Evolutionary conservation across 1,140 invertebrate species (phyloP), one percentile per base, ranked within the genome.

Genomic region (Stegodyphus mimosarum): DNA sequence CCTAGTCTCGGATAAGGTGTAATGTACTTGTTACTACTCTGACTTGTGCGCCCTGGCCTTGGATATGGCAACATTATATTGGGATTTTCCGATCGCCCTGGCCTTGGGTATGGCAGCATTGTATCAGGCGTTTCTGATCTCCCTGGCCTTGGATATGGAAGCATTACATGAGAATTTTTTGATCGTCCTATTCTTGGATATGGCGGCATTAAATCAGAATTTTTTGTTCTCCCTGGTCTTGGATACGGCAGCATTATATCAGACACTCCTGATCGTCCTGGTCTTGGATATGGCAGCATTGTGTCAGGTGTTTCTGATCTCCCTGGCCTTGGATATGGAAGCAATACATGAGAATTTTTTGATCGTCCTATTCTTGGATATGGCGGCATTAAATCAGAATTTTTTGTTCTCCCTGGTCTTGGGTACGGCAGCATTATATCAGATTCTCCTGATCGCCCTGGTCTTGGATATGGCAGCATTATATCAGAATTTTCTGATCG

Each of bases 1-100:
- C 71, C 55, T 33, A n/a, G 50, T 67, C 69, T 77, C 3, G 7
- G n/a, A 64, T 69, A 67, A 17, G 76, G 76, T n/a, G 69, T 13
- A 5, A 78, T 7, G 15, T 11, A 60, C 9, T 9, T 11, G 9
- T 60, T 60, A 60, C 55, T 60, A 60, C 55, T 60, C 33, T 33
- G 33, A 33, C 33, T 33, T 33, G 33, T 3, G 33, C 33, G 33
- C 33, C 33, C 33, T 33, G 33, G 1, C 33, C 33, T 33, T 33
- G 33, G 33, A 33, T 33, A 33, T 60, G 55, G 2, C 9, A 60
- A 11, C 15, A 15, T 15, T 15, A 60, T 60, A 11, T 60, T 15
- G 9, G 15, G 15, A 60, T 60, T 60, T 60, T 60, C 55, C 55
- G 55, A 60, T 11, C 15, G 15, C 9, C 9, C 9, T 11, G 55